Conservation (phyloP, 2,797 vertebrate species). For the Pseudochaenichthys georgianus region DNA sequence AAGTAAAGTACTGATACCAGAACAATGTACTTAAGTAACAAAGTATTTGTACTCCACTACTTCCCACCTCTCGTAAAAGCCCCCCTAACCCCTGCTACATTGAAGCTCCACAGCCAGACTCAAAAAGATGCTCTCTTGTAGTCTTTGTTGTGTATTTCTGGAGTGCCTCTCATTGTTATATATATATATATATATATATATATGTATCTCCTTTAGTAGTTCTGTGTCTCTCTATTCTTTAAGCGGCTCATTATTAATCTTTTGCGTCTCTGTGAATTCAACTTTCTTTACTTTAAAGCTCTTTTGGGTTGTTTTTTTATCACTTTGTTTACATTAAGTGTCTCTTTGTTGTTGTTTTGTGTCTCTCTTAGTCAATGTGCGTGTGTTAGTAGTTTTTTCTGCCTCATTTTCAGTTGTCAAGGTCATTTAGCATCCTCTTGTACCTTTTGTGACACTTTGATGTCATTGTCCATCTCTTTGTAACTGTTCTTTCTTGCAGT, state of each 20-base stretch:
- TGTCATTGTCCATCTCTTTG: neutral
- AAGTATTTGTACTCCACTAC: too few species aligned
- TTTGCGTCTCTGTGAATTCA: fast-evolving
- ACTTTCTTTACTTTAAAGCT: too few species aligned
- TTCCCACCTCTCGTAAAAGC: neutral
- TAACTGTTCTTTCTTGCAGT: neutral
- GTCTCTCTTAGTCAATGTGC: neutral
- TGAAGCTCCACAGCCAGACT: neutral
- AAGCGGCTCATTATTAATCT: fast-evolving
- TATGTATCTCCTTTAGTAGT: neutral
- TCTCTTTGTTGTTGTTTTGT: neutral
- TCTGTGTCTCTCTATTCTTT: neutral
- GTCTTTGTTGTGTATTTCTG: neutral
- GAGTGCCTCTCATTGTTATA: neutral
- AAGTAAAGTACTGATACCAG: too few species aligned
- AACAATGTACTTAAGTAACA: too few species aligned
- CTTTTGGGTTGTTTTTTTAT: neutral
- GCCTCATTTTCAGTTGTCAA: too few species aligned
- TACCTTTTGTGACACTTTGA: neutral
- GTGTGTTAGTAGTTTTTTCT: too few species aligned
- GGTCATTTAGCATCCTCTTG: neutral
- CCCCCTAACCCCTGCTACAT: neutral
- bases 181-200: too few species aligned
- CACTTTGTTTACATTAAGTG: neutral
- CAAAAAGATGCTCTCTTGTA: neutral